Evolutionary conservation across 2,797 vertebrate species (phyloP), one percentile per base, ranked within the genome.

Genomic region (Perodicticus potto): DNA sequence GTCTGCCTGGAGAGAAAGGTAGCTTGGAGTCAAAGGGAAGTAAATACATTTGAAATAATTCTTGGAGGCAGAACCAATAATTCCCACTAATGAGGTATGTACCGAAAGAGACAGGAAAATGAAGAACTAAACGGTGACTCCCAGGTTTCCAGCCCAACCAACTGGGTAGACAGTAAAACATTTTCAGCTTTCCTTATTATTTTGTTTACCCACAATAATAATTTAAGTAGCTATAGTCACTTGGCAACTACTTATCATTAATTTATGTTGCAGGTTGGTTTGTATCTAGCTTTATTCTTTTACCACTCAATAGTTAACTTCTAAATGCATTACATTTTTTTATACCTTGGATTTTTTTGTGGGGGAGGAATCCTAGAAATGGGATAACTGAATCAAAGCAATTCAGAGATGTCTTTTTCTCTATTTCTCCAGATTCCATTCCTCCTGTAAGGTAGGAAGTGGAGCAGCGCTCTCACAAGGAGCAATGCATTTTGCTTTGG

Each of bases 211-310:
- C n/a, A 86, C 14, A 74, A 40, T 91, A 82, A 87, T 17, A 86
- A 70, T n/a, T 43, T 37, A 67, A 65, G 84, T 40, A 20, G 17
- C 17, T 77, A 25, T 34, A 74, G 43, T 55, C 74, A 57, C 43
- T 53, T 65, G 22, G 53, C 17, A 92, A 27, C 63, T 13, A 76
- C 37, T 85, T 89, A 20, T 74, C n/a, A 17, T 80, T 61, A 89
- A 32, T 43, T 92, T 78, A 53, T 73, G 20, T 59, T 72, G 32
- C 7, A 27, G 3, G 3, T 5, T 87, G 23, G 3, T 37, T 91
- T 70, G 22, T 74, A 86, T 93, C 43, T 49, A 74, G 37, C 61
- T 93, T 74, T 78, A 17, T 90, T 81, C 49, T 93, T 92, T 91
- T 67, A 67, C 22, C 67, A 59, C 43, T 87, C 32, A 89, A 74